phyloP scores from a whole-genome alignment of 2,888 invertebrate species.

The Eilema depressum region DNA sequence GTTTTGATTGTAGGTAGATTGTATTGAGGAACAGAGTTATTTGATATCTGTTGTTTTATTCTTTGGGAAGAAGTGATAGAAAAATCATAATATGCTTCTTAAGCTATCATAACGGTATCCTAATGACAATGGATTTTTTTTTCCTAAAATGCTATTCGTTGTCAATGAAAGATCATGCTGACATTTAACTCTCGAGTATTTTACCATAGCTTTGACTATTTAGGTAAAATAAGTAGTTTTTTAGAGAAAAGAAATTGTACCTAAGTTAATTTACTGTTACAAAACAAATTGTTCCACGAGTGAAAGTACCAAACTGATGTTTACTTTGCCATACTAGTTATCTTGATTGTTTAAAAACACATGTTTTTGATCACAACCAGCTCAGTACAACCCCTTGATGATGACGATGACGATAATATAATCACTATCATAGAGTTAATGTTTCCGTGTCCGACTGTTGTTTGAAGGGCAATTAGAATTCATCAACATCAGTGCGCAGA shows the following conservation, averaged over 20 bases:
- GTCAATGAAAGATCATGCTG: neutral
- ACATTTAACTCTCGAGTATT: neutral
- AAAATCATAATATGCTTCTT: neutral
- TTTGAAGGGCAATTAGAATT: neutral
- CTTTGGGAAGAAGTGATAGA: neutral
- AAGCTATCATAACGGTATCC: neutral
- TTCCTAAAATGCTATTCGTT: no score
- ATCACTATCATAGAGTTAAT: neutral
- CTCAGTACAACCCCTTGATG: neutral
- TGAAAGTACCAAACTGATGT: neutral
- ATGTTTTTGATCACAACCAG: neutral
- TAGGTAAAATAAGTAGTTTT: no score
- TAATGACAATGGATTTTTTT: neutral
- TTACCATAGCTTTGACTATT: no score
- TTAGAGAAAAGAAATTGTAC: no score
- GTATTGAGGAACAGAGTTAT: constrained; percentile 10
- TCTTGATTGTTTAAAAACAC: neutral
- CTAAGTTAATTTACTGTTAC: neutral
- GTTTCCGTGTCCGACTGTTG: neutral
- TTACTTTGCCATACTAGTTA: neutral
- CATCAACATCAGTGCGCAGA: neutral
- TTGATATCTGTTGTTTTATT: constrained; percentile 22
- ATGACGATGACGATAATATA: constrained; percentile 6
- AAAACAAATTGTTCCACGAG: neutral
- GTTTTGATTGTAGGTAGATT: constrained; percentile 6